Evolutionary conservation across 2,888 invertebrate species (phyloP).

Genomic region (Ceraclea dissimilis): DNA sequence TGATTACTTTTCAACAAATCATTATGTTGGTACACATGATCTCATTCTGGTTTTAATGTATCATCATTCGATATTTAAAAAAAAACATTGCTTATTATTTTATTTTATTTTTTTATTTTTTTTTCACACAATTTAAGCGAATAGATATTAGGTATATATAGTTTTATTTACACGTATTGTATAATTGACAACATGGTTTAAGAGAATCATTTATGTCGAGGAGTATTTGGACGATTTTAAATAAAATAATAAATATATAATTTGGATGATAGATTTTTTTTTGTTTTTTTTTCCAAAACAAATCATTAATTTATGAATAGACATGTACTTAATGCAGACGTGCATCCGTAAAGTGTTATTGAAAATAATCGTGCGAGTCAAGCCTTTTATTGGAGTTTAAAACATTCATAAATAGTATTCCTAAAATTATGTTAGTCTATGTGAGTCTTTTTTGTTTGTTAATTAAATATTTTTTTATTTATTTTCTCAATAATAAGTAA

Average conservation of each 20-base stretch:
- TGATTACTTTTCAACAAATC: no score
- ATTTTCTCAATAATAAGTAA: neutral
- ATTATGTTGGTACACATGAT: no score
- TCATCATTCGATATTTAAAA: no score
- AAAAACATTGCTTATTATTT: no score
- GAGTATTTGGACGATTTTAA: neutral
- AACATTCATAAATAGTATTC: neutral
- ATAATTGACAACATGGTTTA: no score
- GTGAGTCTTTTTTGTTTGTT: neutral
- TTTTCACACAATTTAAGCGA: no score
- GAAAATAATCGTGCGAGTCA: conserved; percentile 11
- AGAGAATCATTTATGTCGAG: neutral
- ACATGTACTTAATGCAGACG: conserved; percentile 3
- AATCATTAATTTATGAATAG: neutral
- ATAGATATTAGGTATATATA: no score
- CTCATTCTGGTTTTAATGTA: no score
- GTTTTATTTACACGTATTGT: no score
- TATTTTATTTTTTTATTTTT: no score
- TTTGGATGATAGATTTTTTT: neutral
- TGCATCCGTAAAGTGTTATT: conserved; percentile 8
- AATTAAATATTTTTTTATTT: neutral
- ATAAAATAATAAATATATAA: no score
- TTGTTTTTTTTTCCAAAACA: neutral
- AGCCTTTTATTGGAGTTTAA: conserved; percentile 13
- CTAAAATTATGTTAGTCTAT: neutral